Base-by-base conservation (phyloP, 30 jellyfish, hydroid and myxozoan species). In the Nemopilema nomurai region DNA sequence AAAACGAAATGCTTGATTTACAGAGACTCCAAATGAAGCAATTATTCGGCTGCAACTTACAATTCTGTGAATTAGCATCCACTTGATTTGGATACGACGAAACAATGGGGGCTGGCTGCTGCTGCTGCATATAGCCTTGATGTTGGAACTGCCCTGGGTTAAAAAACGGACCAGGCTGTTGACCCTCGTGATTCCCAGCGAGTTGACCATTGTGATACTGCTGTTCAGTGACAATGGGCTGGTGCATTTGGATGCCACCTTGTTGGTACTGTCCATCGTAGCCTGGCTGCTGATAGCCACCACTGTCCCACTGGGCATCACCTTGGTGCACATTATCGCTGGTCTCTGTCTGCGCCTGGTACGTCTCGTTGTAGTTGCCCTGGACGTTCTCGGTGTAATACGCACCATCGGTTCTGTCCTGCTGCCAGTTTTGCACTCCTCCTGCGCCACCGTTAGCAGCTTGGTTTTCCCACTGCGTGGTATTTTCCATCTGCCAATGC, bases 111-210 rank as follows among this genome's bases (percentile, higher is more conserved):
- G 6, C 57, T 13, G 57, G 57, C 13, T 62, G 51, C 18, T 22
- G 20, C 52, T 57, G 79, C 22, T 18, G 80, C 22, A 77, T 28
- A 50, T 79, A 79, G n/a, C 57, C 70, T 17, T 28, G 70, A 24
- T 82, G 91, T 32, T 82, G 80, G 28, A 67, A 84, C 62, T 84
- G 79, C 19, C 79, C 81, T 8, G 81, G 81, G 41, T 80, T 80
- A 63, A 64, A 80, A 32, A 80, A 41, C 75, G 64, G 89, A 49
- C 73, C 63, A 31, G 76, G 67, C 52, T 73, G 87, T 65, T 79
- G 80, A 8, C 71, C 67, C 28, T 57, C 76, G 24, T 51, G 28
- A 6, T 28, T 53, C 3, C 67, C 89, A 6, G 72, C 72, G 24
- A 31, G 6, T 49, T 74, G 85, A n/a, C 49, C 18, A 49, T 4